phyloP scores from a whole-genome alignment of 2,797 vertebrate species.

The Channallabes apus region DNA sequence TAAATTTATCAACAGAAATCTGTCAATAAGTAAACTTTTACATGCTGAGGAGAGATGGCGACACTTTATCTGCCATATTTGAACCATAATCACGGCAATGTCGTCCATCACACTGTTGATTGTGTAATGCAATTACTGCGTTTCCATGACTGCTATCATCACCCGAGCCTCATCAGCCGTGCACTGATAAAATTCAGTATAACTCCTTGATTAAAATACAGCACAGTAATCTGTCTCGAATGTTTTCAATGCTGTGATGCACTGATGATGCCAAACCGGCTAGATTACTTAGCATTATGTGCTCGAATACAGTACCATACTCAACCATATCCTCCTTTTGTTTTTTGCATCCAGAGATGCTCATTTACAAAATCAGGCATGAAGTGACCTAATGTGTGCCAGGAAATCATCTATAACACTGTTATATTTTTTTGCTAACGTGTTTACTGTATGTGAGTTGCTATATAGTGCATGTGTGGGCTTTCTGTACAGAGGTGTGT shows the following conservation, averaged over 20 bases:
- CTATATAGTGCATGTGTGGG: constrained; percentile 25
- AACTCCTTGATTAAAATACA: constrained; percentile 17
- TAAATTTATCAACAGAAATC: background rate
- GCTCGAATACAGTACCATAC: background rate
- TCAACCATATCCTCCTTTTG: background rate
- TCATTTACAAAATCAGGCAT: constrained; percentile 1
- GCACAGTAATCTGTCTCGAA: constrained; percentile 1
- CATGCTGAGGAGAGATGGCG: background rate
- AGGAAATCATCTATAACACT: background rate
- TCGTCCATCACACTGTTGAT: constrained; percentile 40
- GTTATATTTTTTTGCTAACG: background rate
- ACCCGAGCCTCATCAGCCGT: constrained; percentile 4
- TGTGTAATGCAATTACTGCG: constrained; percentile 13
- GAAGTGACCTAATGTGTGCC: constrained; percentile 5
- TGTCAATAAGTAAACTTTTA: constrained; percentile 3
- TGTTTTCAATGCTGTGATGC: background rate
- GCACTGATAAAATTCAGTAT: constrained; percentile 20
- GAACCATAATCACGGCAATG: constrained; percentile 58
- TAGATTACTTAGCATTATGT: background rate
- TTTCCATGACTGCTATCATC: constrained; percentile 16
- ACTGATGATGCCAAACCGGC: constrained; percentile 2
- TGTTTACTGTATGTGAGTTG: background rate
- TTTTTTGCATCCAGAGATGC: background rate
- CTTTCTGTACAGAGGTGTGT: constrained; percentile 61
- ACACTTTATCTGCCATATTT: constrained; percentile 34